Evolutionary conservation across 2,797 vertebrate species (phyloP), one percentile per base, ranked within the genome.

Genomic region (Crenuchus spilurus): DNA sequence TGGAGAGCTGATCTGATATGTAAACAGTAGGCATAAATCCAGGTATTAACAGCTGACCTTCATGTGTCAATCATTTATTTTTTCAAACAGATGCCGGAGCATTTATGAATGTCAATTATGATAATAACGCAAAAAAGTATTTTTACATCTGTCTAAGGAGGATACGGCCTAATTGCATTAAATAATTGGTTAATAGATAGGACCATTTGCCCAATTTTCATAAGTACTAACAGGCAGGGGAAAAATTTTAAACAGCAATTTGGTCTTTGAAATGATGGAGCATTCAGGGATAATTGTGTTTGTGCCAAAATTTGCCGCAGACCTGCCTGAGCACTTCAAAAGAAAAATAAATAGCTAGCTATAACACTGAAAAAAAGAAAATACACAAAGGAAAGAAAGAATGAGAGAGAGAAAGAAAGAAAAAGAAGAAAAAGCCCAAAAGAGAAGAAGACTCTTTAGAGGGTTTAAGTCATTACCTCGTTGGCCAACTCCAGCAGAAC

Each of bases 401-500:
- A 24, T 31, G n/a, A 48, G 9, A 4, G 6, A 76, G 64, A 65
- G 65, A 41, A 24, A 55, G 26, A 48, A 62, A 70, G 14, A 49
- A 16, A 75, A 1, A 30, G 42, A 70, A 33, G 26, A 54, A 20
- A 62, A 18, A 65, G 79, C n/a, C n/a, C n/a, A 76, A 30, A 28
- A 54, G 58, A 71, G 52, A 52, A 14, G 6, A 5, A 86, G 77
- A 79, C 42, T 49, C 68, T 58, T 10, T 14, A 60, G 65, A 74
- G 66, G 33, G 65, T 80, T 82, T 65, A 70, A 39, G 66, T 52
- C 70, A 91, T 95, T 96, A 99, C 97, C 97, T 98, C 94, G 92
- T 96, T 96, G 91, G 97, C 96, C 85, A 98, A 85, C 76, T 96
- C 93, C 87, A 98, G 91, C 82, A 97, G 91, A 83, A 96, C 92